Conservation (phyloP, 2,113 vertebrate species). For the Girardinichthys multiradiatus region DNA sequence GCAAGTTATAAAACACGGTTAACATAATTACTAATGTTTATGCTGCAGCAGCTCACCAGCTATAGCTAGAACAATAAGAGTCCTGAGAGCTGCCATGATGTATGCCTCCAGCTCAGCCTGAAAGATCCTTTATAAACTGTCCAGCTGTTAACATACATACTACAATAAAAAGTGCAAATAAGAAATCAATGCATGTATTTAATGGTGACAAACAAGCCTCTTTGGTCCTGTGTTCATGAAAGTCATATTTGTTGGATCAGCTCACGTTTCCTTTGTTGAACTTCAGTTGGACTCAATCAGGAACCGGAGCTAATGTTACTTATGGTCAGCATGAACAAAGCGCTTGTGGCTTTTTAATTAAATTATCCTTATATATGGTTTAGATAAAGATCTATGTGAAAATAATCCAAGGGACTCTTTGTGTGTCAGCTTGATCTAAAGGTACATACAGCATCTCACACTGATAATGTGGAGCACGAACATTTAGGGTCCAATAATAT, state of each 20-base stretch:
- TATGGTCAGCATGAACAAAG: neutral
- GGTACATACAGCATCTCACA: too few relatives aligned
- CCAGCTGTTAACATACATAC: neutral
- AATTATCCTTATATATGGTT: neutral
- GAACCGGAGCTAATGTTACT: too few relatives aligned
- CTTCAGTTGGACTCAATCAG: slow-evolving; percentile 37
- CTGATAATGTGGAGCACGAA: too few relatives aligned
- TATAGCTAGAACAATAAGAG: slow-evolving; percentile 16
- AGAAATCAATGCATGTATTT: neutral
- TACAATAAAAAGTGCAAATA: slow-evolving; percentile 2
- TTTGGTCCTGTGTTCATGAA: slow-evolving; percentile 1
- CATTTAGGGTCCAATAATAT: too few relatives aligned
- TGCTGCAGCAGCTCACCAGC: slow-evolving; percentile 39
- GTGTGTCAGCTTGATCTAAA: too few relatives aligned
- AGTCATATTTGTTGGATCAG: neutral
- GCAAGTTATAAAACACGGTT: neutral
- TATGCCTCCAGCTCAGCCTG: neutral
- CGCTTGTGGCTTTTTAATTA: neutral
- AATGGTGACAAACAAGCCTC: neutral
- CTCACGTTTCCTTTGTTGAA: slow-evolving; percentile 1
- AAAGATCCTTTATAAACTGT: slow-evolving; percentile 1
- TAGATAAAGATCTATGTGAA: neutral
- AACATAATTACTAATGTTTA: too few relatives aligned
- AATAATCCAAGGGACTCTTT: too few relatives aligned
- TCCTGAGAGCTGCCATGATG: slow-evolving; percentile 32